phyloP scores from a whole-genome alignment of 2,797 vertebrate species.

The Staurois parvus region DNA sequence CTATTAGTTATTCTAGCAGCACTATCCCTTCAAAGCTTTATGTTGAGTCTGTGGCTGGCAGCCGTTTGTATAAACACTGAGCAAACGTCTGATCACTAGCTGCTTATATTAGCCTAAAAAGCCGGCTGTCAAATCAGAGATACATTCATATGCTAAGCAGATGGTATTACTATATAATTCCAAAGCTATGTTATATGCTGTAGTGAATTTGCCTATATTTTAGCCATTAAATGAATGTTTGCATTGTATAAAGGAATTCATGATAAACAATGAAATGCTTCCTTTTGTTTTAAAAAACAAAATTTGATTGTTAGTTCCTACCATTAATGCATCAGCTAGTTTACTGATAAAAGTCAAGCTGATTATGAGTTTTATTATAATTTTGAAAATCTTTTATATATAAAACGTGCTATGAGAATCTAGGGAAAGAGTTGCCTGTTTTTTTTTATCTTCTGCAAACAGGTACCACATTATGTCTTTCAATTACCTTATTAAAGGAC shows the following conservation, averaged over 20 bases:
- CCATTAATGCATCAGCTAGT: conserved; percentile 1
- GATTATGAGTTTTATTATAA: no score
- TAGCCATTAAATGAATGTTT: conserved; percentile 24
- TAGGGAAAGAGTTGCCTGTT: background rate
- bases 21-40: conserved; percentile 26
- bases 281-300: background rate
- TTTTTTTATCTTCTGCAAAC: no score
- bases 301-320: conserved; percentile 12
- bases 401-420: background rate
- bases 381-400: background rate
- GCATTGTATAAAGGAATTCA: conserved; percentile 10
- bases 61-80: conserved; percentile 49
- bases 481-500: no score
- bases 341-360: background rate
- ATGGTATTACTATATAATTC: conserved; percentile 53
- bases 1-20: conserved; percentile 41
- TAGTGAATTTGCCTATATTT: conserved; percentile 40
- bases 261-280: conserved; percentile 25
- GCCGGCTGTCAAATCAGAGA: conserved; percentile 54
- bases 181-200: conserved; percentile 3
- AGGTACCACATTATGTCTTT: no score
- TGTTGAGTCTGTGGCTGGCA: conserved; percentile 50
- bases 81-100: conserved; percentile 50
- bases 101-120: conserved; percentile 59
- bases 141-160: conserved; percentile 57